phyloP scores from a whole-genome alignment of 2,888 invertebrate genomes.

The Dasysyrphus albostriatus region DNA sequence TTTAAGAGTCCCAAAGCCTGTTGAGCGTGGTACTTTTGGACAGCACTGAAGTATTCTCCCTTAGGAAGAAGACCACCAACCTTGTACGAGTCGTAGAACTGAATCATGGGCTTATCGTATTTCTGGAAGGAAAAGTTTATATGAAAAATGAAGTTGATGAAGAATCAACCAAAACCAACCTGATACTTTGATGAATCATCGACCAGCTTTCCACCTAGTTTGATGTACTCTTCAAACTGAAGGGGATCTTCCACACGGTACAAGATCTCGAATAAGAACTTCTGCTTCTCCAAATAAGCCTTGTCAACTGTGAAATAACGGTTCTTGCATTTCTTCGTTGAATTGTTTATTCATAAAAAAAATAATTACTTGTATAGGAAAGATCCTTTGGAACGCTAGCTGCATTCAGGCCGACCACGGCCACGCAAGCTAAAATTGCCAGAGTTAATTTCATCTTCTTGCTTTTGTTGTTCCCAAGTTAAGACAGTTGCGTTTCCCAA shows the following conservation, averaged over 20 bases:
- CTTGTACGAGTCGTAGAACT: conserved; percentile 80
- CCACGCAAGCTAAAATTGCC: conserved; percentile 80
- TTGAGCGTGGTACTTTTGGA: conserved; percentile 85
- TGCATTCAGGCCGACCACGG: conserved; percentile 79
- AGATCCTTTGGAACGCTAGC: conserved; percentile 72
- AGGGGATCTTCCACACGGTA: conserved; percentile 79
- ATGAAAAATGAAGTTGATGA: background rate
- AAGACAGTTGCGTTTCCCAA: conserved; percentile 37
- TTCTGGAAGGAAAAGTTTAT: conserved; percentile 69
- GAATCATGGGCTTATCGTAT: conserved; percentile 79
- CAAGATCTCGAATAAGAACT: conserved; percentile 80
- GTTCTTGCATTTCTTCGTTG: background rate
- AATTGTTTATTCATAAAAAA: background rate
- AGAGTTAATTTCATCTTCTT: conserved; percentile 80
- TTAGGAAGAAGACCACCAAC: conserved; percentile 85
- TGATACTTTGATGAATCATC: conserved; percentile 78
- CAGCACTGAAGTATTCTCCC: conserved; percentile 85
- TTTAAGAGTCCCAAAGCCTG: conserved; percentile 87
- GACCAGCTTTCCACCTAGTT: conserved; percentile 77
- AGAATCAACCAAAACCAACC: conserved; percentile 71
- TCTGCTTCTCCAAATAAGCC: conserved; percentile 79
- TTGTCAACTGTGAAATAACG: conserved; percentile 76
- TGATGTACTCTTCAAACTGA: conserved; percentile 80
- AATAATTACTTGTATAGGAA: conserved; percentile 42
- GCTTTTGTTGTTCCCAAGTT: conserved; percentile 76